Base-by-base conservation (phyloP, 2,888 invertebrate species). In the Papilio demoleus region DNA sequence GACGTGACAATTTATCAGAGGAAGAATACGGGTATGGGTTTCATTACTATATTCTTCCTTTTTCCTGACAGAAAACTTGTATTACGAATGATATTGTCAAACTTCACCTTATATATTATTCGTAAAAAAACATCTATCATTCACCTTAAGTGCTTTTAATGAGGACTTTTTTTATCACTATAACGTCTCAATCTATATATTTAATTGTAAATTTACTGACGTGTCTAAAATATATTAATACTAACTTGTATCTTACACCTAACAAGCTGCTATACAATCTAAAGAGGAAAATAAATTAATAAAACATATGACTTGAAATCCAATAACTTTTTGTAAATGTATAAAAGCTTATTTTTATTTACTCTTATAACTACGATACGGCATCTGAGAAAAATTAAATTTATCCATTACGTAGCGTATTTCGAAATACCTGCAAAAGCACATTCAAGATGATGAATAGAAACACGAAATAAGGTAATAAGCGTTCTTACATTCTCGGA, bases 1-100 rank as follows among this genome's bases (percentile, higher is more conserved):
- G 67, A 67, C 62, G 67, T 56, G 62, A 42, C 67, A 67, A 67
- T 67, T 67, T 67, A 56, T 67, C 61, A 58, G 22, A 27, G 53
- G 53, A 62, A 47, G 34, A 27, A 61, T 60, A 47, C 31, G 17
- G 50, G 50, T 50, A 60, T 50, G 38, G 24, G 60, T 60, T 19
- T 17, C 38, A 38, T 58, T 60, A 45, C 58, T 58, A 58, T 59
- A 59, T 59, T 24, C 34, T n/a, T n/a, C 0, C 31, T n/a, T 53
- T 50, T 50, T 53, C n/a, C 34, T 50, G 22, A 50, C 34, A 50
- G 36, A 53, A 50, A 27, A 53, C 47, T 62, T 31, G n/a, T 62
- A 31, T 31, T 45, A 42, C 34, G 61, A 61, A 61, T 31, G n/a
- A 27, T 31, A 53, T 53, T 53, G 27, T 50, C 53, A 53, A 8